Base-by-base conservation (phyloP, 2,797 vertebrate species). In the Acomys russatus region DNA sequence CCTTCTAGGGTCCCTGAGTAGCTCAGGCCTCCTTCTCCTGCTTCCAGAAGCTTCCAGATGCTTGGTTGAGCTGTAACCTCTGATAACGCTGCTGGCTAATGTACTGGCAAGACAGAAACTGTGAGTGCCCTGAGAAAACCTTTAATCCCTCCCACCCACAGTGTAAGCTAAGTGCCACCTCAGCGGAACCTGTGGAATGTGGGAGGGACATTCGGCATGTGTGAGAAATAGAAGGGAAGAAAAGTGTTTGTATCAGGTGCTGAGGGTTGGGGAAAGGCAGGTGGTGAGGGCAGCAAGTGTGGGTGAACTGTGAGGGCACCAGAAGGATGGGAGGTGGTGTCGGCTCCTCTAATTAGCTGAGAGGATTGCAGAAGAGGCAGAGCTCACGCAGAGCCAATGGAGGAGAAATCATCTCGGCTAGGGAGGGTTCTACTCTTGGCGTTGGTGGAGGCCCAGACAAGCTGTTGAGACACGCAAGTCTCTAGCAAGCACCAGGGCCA, bases 221-320 rank as follows among this genome's bases (percentile, higher is more conserved):
- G 23, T 51, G 77, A 49, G 64, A 80, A 88, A 84, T 0, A 54
- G 91, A 95, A 91, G 44, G 38, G 15, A 96, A 90, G 87, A 66
- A 78, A 91, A 80, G 44, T n/a, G 44, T 73, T 84, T 97, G 96
- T 94, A 59, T 66, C 23, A 33, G 68, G 74, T 68, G 23, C 83
- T 96, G 63, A 94, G 82, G 94, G 93, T 61, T 88, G 92, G 78
- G 88, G 90, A 91, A 73, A 79, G 82, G 96, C 95, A 96, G 96
- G 92, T 94, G 56, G 71, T 1, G 5, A 76, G 88, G 71, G 79
- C 61, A 71, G 35, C 90, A 85, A 97, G 96, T 96, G 96, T 97
- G 93, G 95, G 96, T 96, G 97, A 98, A 94, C 79, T 97, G 92
- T 95, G 97, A 98, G 96, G 95, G 96, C 95, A 85, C 95, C 97